Percentiles rank a stretch among this genome's conserved stretches.
Conservation (phyloP, 2,888 invertebrate species). For the Trachelus stipa region DNA sequence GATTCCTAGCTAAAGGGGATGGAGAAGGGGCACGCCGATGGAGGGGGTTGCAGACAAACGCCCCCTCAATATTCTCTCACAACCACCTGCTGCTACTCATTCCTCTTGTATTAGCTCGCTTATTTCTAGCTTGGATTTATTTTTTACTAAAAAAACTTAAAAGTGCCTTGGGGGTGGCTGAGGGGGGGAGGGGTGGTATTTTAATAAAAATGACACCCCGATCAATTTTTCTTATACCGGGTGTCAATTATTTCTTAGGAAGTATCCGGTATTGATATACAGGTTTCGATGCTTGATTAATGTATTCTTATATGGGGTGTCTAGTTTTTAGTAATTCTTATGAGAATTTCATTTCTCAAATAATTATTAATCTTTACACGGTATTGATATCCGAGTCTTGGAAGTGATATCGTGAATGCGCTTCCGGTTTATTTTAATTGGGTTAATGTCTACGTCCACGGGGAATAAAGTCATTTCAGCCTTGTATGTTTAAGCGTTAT, state of each 20-base stretch:
- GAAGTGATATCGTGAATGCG: background rate
- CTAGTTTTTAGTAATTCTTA: background rate
- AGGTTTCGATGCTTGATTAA: background rate
- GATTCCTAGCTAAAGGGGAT: slow-evolving; percentile 45
- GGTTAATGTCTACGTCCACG: background rate
- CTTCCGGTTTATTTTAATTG: background rate
- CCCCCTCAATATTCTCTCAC: slow-evolving; percentile 50
- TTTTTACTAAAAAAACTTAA: background rate
- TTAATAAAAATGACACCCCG: background rate
- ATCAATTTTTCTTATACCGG: background rate
- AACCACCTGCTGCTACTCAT: slow-evolving; percentile 61
- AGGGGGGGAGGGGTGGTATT: background rate
- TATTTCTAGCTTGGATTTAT: background rate
- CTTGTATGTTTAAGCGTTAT: background rate
- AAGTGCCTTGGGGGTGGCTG: too few relatives aligned
- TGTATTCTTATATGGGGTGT: background rate
- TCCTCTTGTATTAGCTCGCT: slow-evolving; percentile 5
- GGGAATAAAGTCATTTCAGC: background rate
- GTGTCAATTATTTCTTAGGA: background rate
- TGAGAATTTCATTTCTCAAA: background rate
- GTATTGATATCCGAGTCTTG: background rate
- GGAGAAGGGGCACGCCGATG: slow-evolving; percentile 28
- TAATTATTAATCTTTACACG: background rate
- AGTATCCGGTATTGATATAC: background rate
- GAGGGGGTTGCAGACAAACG: slow-evolving; percentile 43